Percentiles rank a stretch among this genome's conserved stretches.
These are phyloP conservation scores for Brachionus koreanus DNA, from an alignment of 1,140 invertebrate genomes.

Conservation along the genomic window DNA sequence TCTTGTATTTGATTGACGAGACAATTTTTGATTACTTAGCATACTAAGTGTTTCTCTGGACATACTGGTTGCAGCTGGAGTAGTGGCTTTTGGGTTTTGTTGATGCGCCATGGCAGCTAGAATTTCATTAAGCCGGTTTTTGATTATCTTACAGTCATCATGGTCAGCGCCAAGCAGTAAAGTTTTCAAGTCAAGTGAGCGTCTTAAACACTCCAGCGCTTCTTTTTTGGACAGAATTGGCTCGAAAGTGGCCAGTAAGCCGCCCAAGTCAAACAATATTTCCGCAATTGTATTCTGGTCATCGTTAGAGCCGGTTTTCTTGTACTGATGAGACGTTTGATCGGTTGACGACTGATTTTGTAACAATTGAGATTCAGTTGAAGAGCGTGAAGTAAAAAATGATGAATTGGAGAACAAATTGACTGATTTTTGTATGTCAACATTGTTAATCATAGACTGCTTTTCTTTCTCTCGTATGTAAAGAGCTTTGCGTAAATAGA, in stretches of 20 bases:
- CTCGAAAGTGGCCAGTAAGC: neutral
- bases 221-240: conserved; percentile 33
- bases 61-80: neutral
- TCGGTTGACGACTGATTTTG: neutral
- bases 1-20: neutral
- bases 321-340: neutral
- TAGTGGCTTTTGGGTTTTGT: neutral
- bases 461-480: conserved; percentile 24
- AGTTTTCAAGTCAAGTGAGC: conserved; percentile 23
- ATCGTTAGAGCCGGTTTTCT: conserved; percentile 11
- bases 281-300: conserved; percentile 19
- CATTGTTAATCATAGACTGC: neutral
- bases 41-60: conserved; percentile 1
- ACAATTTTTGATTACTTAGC: neutral
- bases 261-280: conserved; percentile 23
- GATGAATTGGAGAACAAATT: conserved; percentile 7
- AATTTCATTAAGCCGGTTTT: conserved; percentile 13
- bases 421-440: neutral
- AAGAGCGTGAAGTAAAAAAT: neutral
- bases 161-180: neutral
- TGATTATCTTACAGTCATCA: conserved; percentile 23
- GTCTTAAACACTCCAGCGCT: conserved; percentile 13
- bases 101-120: neutral
- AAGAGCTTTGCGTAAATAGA: conserved; percentile 34
- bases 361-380: neutral